Base-by-base conservation (phyloP, 1,140 invertebrate species). In the Pogonognathellus flavescens region DNA sequence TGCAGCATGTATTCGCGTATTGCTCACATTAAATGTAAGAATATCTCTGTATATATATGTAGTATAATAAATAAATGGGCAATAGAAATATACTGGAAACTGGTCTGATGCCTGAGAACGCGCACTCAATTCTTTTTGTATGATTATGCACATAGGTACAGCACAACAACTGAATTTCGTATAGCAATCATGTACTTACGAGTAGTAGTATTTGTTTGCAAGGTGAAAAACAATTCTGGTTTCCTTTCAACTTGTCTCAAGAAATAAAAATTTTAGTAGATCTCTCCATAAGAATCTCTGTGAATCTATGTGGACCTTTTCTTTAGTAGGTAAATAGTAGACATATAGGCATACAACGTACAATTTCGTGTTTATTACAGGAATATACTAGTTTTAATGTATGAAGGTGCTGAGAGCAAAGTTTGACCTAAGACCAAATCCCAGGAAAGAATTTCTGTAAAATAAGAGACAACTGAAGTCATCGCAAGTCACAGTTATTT, bases 251-350 rank as follows among this genome's bases (percentile, higher is more conserved):
- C 70, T 76, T 76, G 70, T 76, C 70, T 50, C 25, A 76, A 76
- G 70, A 76, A 76, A 76, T 76, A 76, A 76, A 76, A 76, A 49
- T 76, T 76, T 76, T 76, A 76, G 25, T 76, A 76, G 70, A 76
- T 49, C 70, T 76, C 70, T 76, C 70, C 49, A 76, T 76, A 76
- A 76, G 70, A 31, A 76, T 76, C 49, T 22, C 6, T 25, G 22
- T 66, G 4, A 31, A 9, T 31, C 0, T n/a, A n/a, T n/a, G 8
- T 41, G 70, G n/a, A 76, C 10, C n/a, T n/a, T n/a, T n/a, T n/a
- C n/a, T n/a, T n/a, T n/a, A 50, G 49, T 41, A 41, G 31, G 31
- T 41, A 41, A 41, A 72, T 72, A 72, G 66, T 18, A 31, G 7
- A 14, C 41, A 31, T 20, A 11, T 31, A 76, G 59, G 13, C 10